phyloP scores from a whole-genome alignment of 2,888 invertebrate species.

The Drosophila paucipuncta region DNA sequence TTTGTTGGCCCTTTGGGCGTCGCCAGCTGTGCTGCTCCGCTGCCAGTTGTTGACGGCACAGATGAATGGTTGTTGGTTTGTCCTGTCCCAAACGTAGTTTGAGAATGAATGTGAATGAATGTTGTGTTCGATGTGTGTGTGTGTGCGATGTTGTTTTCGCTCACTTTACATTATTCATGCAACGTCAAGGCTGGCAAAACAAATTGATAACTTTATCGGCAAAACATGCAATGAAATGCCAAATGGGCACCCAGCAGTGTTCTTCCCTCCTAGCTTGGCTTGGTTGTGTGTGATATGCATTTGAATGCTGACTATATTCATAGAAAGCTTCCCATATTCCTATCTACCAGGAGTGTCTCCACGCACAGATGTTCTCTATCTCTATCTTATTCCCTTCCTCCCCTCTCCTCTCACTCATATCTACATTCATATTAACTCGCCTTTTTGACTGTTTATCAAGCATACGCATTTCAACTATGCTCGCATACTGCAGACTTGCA shows the following conservation, averaged over 20 bases:
- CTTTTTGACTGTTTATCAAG: constrained; percentile 26
- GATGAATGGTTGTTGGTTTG: constrained; percentile 49
- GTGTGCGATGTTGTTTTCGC: constrained; percentile 33
- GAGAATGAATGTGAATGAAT: constrained; percentile 22
- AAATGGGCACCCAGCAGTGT: constrained; percentile 56
- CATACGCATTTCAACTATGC: constrained; percentile 63
- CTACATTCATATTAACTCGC: background rate
- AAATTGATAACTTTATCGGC: constrained; percentile 84
- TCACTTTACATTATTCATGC: constrained; percentile 81
- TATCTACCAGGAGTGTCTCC: background rate
- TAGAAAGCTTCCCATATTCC: constrained; percentile 1
- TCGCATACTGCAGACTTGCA: constrained; percentile 37
- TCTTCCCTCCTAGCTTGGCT: constrained; percentile 20
- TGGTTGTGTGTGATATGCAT: constrained; percentile 68
- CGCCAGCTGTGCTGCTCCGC: constrained; percentile 52
- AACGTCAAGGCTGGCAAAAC: constrained; percentile 82
- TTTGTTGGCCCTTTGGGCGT: constrained; percentile 39
- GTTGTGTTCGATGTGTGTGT: constrained; percentile 8
- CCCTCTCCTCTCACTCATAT: background rate
- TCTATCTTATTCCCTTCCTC: background rate
- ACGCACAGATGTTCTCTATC: background rate
- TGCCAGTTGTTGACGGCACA: constrained; percentile 58
- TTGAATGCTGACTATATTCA: constrained; percentile 42
- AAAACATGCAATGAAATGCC: constrained; percentile 82
- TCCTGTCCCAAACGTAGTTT: constrained; percentile 11